Percentiles rank a stretch among this genome's conserved stretches.
phyloP scores from a whole-genome alignment of 2,113 vertebrate genomes.

The Falco punctatus region DNA sequence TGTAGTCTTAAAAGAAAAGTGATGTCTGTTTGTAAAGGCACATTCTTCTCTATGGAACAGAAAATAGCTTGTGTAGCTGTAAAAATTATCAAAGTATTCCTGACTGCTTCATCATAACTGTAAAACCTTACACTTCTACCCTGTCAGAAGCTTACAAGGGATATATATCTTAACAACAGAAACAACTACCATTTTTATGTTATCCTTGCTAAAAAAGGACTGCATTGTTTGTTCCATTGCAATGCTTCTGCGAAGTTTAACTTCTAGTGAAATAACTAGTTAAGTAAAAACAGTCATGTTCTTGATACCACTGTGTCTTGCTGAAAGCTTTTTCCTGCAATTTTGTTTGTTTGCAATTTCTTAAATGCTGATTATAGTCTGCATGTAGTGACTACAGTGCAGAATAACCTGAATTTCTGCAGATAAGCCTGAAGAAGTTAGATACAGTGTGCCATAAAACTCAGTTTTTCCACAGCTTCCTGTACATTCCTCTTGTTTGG shows the following conservation, averaged over 20 bases:
- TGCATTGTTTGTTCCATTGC: background rate
- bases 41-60: background rate
- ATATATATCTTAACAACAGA: background rate
- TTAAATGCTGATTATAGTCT: background rate
- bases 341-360: background rate
- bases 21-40: background rate
- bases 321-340: background rate
- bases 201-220: background rate
- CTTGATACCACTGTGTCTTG: background rate
- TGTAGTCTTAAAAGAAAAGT: background rate
- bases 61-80: background rate
- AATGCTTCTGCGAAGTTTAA: background rate
- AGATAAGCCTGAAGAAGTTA: background rate
- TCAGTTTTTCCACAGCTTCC: background rate
- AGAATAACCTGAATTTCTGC: background rate
- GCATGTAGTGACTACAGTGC: background rate
- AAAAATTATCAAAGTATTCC: background rate
- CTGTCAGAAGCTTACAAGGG: background rate
- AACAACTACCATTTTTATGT: background rate
- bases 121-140: background rate
- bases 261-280: background rate
- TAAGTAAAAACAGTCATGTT: background rate
- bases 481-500: background rate
- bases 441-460: background rate
- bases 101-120: background rate